Conservation (phyloP, 1,140 invertebrate species). For the Euwallacea fornicatus region DNA sequence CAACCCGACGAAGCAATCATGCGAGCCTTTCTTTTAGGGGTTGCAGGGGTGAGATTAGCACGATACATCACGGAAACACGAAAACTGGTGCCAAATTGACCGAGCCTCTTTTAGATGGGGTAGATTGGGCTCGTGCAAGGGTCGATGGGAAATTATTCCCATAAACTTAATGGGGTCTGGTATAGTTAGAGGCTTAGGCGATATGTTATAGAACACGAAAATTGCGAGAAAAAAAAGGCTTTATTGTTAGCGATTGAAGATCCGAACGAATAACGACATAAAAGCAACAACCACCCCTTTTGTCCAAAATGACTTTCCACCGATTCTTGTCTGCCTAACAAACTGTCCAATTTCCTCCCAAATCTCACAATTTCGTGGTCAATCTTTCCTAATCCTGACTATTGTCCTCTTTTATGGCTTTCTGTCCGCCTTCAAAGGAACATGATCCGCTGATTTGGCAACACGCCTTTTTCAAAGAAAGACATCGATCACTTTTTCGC, state of each 20-base stretch:
- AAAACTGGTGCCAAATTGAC: conserved; percentile 38
- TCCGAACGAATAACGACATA: too few relatives aligned
- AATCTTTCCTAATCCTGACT: conserved; percentile 21
- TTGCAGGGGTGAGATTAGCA: conserved; percentile 46
- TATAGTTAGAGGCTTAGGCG: too few relatives aligned
- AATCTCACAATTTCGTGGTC: conserved; percentile 34
- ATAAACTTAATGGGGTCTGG: too few relatives aligned
- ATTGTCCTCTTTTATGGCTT: conserved; percentile 23
- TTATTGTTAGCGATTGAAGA: too few relatives aligned
- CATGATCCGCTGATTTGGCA: conserved; percentile 38
- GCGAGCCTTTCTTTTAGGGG: conserved; percentile 42
- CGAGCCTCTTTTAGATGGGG: conserved; percentile 34
- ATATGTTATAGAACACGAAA: too few relatives aligned
- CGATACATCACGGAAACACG: conserved; percentile 48
- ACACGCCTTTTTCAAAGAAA: conserved; percentile 33
- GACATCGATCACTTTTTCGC: conserved; percentile 34
- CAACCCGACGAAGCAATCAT: conserved; percentile 50
- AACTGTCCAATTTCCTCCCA: conserved; percentile 21
- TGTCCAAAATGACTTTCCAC: too few relatives aligned
- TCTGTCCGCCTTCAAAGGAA: conserved; percentile 22
- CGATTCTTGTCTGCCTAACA: not conserved
- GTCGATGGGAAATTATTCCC: not conserved
- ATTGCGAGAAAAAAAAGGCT: too few relatives aligned
- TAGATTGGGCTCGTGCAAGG: conserved; percentile 28
- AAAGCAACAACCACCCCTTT: too few relatives aligned